A percentile compares a stretch with the other conserved stretches of the same genome.
Evolutionary conservation across 2,113 vertebrate genomes (phyloP).

Genomic region (Ibidorhyncha struthersii): DNA sequence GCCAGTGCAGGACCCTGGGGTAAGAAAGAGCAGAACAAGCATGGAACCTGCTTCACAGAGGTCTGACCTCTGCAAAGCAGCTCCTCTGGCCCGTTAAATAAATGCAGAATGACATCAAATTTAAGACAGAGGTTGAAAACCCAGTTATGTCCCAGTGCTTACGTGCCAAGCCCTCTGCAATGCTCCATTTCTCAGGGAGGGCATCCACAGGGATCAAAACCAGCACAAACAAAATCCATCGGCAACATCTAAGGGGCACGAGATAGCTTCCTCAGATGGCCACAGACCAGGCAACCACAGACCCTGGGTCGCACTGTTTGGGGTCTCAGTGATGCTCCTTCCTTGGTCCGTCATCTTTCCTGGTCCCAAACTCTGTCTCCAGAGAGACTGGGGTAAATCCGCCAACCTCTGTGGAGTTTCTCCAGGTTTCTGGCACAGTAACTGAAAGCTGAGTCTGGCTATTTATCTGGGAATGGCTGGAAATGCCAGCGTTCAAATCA

Average conservation of each 20-base stretch:
- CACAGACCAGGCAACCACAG: not conserved
- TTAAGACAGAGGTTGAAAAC: not conserved
- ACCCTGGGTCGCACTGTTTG: not conserved
- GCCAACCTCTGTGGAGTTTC: not conserved
- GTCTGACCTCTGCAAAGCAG: not conserved
- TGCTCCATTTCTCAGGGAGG: not conserved
- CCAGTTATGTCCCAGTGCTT: not conserved
- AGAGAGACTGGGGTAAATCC: not conserved
- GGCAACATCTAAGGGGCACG: not conserved
- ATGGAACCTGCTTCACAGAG: not conserved
- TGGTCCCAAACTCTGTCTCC: not conserved
- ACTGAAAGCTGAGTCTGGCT: not conserved
- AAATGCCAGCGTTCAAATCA: not conserved
- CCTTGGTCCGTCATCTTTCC: not conserved
- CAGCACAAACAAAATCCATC: not conserved
- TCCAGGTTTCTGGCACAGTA: constrained; percentile 50
- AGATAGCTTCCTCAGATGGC: not conserved
- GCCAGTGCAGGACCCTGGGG: not conserved
- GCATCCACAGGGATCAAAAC: not conserved
- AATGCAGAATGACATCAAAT: not conserved
- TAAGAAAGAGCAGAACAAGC: not conserved
- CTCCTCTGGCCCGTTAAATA: not conserved
- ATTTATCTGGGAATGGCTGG: not conserved
- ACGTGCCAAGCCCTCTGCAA: not conserved
- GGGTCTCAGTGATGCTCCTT: not conserved